Evolutionary conservation across 2,888 invertebrate species (phyloP), one percentile per base, ranked within the genome.

Genomic region (Fragum fragum): DNA sequence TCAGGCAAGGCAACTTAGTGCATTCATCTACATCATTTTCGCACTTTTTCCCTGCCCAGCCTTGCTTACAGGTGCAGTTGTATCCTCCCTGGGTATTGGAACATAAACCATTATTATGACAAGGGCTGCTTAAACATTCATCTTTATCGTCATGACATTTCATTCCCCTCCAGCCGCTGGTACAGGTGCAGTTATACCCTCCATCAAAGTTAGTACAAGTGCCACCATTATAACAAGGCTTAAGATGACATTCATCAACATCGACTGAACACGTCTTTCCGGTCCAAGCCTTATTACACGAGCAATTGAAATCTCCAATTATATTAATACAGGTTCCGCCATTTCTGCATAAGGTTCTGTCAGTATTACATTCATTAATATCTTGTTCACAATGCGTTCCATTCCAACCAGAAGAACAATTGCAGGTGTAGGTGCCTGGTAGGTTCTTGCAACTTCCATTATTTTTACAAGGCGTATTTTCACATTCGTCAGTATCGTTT

Each of bases 311-410:
- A 5, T 32, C 26, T 14, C 73, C 73, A 1, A 11, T 11, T 2
- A n/a, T 42, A 28, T 73, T 73, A 1, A 1, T 0, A 28, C 73
- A 73, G 0, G 98, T 98, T 18, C 90, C 94, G 97, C 99, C 63
- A 82, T 95, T 94, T 61, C 78, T 91, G 91, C 79, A 91, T 0
- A 86, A 97, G 73, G 96, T 96, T 1, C 97, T 97, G 94, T 97
- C 36, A 0, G 28, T 21, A 1, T 6, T 16, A 73, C 73, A 73
- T 47, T 73, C 73, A 47, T 73, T n/a, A 7, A 73, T 18, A 26
- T 73, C 73, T 9, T 7, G n/a, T 9, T 21, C n/a, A 42, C 73
- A 73, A 21, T 47, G 5, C 0, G 26, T 1, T 1, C 73, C 63
- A 11, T 26, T 47, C 73, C 73, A 73, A n/a, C 63, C 73, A 1